phyloP scores from a whole-genome alignment of 2,797 vertebrate species.

The Menidia menidia region DNA sequence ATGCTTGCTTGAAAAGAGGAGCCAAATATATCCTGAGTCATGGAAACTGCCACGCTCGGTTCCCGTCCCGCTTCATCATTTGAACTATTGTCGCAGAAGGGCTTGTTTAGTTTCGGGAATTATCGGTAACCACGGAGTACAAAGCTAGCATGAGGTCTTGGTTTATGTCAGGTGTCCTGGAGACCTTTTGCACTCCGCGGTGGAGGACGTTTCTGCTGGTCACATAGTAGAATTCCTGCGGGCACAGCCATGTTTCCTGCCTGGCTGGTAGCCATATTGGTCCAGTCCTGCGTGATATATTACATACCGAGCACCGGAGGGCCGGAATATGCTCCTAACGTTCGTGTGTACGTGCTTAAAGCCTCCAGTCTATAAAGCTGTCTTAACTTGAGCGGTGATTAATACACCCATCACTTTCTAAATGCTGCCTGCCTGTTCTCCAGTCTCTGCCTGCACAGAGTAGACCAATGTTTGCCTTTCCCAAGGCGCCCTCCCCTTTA shows the following conservation, averaged over 20 bases:
- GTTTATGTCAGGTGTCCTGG: slow-evolving; percentile 73
- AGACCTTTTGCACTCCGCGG: slow-evolving; percentile 59
- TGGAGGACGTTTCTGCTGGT: slow-evolving; percentile 69
- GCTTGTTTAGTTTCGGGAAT: slow-evolving; percentile 7
- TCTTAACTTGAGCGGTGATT: slow-evolving; percentile 85
- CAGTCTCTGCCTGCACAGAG: slow-evolving; percentile 71
- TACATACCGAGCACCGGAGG: slow-evolving; percentile 45
- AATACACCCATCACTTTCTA: slow-evolving; percentile 88
- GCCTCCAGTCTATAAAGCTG: slow-evolving; percentile 79
- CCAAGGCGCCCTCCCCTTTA: slow-evolving; percentile 67
- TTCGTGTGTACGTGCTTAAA: slow-evolving; percentile 48
- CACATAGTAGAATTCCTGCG: slow-evolving; percentile 72
- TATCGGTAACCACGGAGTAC: background rate
- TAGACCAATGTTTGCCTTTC: slow-evolving; percentile 84
- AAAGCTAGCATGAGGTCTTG: background rate
- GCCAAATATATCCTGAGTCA: slow-evolving; percentile 23
- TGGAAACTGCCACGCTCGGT: slow-evolving; percentile 9
- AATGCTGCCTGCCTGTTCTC: slow-evolving; percentile 81
- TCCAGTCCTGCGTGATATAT: slow-evolving; percentile 46
- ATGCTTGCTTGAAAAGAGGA: slow-evolving; percentile 8
- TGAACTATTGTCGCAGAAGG: slow-evolving; percentile 6
- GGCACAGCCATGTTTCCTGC: slow-evolving; percentile 63
- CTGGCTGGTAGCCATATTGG: slow-evolving; percentile 47
- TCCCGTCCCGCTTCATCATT: slow-evolving; percentile 6
- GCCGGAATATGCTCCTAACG: slow-evolving; percentile 41